Evolutionary conservation across 2,113 vertebrate species (phyloP), one percentile per base, ranked within the genome.

Genomic region (Petroica traversi): DNA sequence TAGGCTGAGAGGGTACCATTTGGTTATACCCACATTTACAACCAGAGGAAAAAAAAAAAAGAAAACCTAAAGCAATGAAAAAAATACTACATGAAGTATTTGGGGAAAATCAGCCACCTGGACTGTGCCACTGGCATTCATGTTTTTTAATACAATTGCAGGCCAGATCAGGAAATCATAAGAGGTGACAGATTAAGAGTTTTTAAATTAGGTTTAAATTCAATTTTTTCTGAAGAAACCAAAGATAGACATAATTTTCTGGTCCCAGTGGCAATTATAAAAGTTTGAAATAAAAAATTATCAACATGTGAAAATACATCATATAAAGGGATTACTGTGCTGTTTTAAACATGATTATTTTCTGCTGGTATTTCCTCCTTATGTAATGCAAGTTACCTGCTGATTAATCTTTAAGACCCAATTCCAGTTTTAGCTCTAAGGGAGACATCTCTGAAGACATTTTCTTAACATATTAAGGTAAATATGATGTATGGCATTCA

Each of bases 401-500:
- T 91, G 78, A 36, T 91, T 85, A 94, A 96, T 88, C 77, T 93
- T 95, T 95, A 82, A 89, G 69, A 77, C 28, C 11, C 63, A 74
- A 62, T 93, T 83, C 64, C 18, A 93, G 34, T 19, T 94, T 66
- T 92, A 82, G 68, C 77, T 83, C 76, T 85, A 18, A 86, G 51
- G 76, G 52, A 93, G 88, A 69, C 78, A 66, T 64, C 89, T 82
- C 52, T 92, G 52, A 73, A 91, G 84, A 88, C 29, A 93, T 92
- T 93, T 96, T 93, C 79, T 91, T 68, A 92, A 55, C 34, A 94
- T 87, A 91, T 82, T 92, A 95, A 89, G 55, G 93, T 88, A 92
- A 95, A 92, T 96, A 95, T 81, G 90, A 93, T 57, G 57, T 92
- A 94, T 80, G 54, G 67, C 45, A 93, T 93, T 96, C 95, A 96